Base-by-base conservation (phyloP, 1,140 invertebrate species). In the Lordiphosa stackelbergi region DNA sequence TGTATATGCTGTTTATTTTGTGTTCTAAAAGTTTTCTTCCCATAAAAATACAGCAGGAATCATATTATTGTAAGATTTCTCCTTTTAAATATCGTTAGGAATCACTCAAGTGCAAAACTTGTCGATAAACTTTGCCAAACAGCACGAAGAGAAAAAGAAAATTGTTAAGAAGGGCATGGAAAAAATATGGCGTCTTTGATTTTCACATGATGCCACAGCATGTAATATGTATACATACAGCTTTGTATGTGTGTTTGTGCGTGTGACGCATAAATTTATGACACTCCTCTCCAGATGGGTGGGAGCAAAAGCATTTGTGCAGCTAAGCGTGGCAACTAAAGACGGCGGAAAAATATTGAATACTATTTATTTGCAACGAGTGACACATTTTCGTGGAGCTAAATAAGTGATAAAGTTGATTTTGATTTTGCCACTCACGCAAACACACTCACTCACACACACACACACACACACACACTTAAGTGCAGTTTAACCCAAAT, bases 351-450 rank as follows among this genome's bases (percentile, higher is more conserved):
- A 48, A 75, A 69, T 83, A 70, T 70, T 31, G 72, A 59, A 52
- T 53, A 83, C 75, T 83, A 81, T 81, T 77, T 83, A 77, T 81
- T 83, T 61, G 66, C 54, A 31, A 6, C 5, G 28, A 16, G 66
- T 53, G 70, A 55, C 66, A 73, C 48, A 51, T 55, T 63, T 56
- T 62, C 28, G 34, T 46, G 53, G 49, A 53, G 52, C 58, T 83
- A 75, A 79, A 74, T 75, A 83, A 75, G 77, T 83, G 71, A 75
- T 79, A 79, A 75, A 79, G 71, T 61, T 66, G 65, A 73, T 65
- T 78, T 78, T 78, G 74, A 79, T 78, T 78, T 73, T 53, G 73
- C 52, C 64, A 78, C 55, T 78, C 56, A 34, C 7, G 28, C 28
- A 31, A 7, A 31, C 7, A 31, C 28, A 31, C 24, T 5, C 24